Evolutionary conservation across 64 coral and sea anemone genomes (phyloP), one percentile per base, ranked within the genome.

Genomic region (Trachythela sp.): DNA sequence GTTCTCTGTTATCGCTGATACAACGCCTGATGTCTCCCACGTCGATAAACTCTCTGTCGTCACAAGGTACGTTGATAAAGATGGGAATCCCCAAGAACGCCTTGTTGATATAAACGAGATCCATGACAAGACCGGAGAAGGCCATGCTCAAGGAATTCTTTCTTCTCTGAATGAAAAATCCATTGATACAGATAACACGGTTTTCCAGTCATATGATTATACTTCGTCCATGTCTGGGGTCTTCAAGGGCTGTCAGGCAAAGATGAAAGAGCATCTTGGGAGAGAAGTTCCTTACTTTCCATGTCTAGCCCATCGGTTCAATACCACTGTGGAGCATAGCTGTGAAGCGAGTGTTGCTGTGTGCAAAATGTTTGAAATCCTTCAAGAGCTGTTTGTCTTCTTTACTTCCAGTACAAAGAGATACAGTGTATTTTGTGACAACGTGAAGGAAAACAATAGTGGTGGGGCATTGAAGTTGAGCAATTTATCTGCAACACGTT

Each of bases 191-290:
- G 2, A 32, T 27, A 18, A 18, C 31, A 35, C 30, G 17, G 71
- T 77, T 35, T 77, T 35, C 31, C 71, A 77, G 31, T 77, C 71
- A 77, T 77, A 77, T 77, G 71, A 77, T 77, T 70, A 77, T 77
- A 77, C 71, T 27, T 77, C 71, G 4, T 77, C 71, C n/a, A n/a
- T n/a, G n/a, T n/a, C n/a, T n/a, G n/a, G n/a, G n/a, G n/a, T n/a
- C n/a, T n/a, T n/a, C 71, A 77, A 77, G 30, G 71, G 71, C 24
- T 77, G 71, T 18, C 24, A 77, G 30, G 71, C 59, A 1, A 77
- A 77, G 31, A 77, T 27, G n/a, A n/a, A n/a, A n/a, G 31, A 77
- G 71, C 31, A 77, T 77, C 71, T 35, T 1, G 71, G 17, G 4
- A 32, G 71, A 35, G 71, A 77, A 5, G 17, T 77, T 32, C 71